Conservation (phyloP, 2,113 vertebrate genomes). For the Aspiorhynchus laticeps region DNA sequence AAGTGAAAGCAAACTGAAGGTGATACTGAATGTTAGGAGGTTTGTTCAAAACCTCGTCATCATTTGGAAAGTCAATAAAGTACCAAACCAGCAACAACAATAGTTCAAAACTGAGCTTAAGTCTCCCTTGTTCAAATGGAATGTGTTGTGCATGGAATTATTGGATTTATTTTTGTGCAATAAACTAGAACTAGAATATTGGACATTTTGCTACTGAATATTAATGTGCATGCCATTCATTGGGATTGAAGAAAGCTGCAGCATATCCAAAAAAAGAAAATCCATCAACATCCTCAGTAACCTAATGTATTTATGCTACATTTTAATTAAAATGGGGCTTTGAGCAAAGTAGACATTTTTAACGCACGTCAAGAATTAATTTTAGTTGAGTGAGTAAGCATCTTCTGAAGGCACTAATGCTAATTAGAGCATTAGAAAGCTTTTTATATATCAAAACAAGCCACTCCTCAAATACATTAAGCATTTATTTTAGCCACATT, state of each 20-base stretch:
- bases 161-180: background rate
- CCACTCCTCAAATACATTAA: conserved; percentile 36
- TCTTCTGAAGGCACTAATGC: conserved; percentile 45
- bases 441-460: conserved; percentile 46
- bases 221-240: background rate
- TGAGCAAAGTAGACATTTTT: conserved; percentile 13
- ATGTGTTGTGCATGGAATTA: background rate
- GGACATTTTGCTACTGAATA: background rate
- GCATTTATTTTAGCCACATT: conserved; percentile 47
- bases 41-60: background rate
- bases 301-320: background rate
- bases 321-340: conserved; percentile 38
- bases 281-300: background rate
- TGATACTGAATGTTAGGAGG: background rate
- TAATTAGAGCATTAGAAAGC: conserved; percentile 58
- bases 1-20: background rate
- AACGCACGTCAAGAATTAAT: conserved; percentile 33
- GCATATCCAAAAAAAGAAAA: background rate
- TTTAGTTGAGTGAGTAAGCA: conserved; percentile 34
- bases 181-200: background rate
- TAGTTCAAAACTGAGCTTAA: background rate
- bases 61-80: background rate
- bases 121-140: background rate
- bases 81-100: background rate
- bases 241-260: background rate